A percentile compares a stretch with the other conserved stretches of the same genome.
Evolutionary conservation across 2,888 invertebrate genomes (phyloP).

Genomic region (Keiferia lycopersicella): DNA sequence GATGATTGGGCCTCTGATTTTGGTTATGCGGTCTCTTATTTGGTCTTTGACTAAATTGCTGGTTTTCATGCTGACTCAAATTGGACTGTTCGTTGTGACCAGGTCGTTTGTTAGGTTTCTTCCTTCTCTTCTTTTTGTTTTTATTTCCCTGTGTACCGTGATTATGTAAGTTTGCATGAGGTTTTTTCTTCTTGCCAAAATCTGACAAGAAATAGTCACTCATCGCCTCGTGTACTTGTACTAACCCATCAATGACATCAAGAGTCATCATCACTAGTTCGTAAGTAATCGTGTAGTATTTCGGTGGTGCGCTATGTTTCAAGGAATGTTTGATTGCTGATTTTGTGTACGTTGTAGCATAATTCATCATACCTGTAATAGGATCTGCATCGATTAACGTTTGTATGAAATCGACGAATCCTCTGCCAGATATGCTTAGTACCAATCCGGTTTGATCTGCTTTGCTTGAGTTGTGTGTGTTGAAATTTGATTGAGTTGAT

Average conservation of each 20-base stretch:
- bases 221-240: constrained; percentile 53
- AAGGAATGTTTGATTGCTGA: constrained; percentile 48
- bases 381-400: constrained; percentile 50
- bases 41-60: background rate
- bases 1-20: background rate
- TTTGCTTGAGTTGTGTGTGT: background rate
- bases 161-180: constrained; percentile 18
- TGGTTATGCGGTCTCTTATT: background rate
- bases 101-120: background rate
- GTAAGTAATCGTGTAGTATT: constrained; percentile 59
- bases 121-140: constrained; percentile 34
- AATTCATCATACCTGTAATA: constrained; percentile 42
- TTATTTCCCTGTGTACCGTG: constrained; percentile 23
- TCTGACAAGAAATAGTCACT: constrained; percentile 41
- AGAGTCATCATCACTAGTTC: constrained; percentile 58
- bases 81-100: background rate
- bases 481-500: background rate
- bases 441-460: background rate
- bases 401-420: constrained; percentile 48
- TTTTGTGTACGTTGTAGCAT: constrained; percentile 52
- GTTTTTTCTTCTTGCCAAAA: constrained; percentile 34
- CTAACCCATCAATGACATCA: constrained; percentile 61
- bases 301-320: constrained; percentile 54
- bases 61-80: constrained; percentile 17
- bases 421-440: constrained; percentile 35